Evolutionary conservation across 2,113 vertebrate species (phyloP), one percentile per base, ranked within the genome.

Genomic region (Notarius quadriscutis): DNA sequence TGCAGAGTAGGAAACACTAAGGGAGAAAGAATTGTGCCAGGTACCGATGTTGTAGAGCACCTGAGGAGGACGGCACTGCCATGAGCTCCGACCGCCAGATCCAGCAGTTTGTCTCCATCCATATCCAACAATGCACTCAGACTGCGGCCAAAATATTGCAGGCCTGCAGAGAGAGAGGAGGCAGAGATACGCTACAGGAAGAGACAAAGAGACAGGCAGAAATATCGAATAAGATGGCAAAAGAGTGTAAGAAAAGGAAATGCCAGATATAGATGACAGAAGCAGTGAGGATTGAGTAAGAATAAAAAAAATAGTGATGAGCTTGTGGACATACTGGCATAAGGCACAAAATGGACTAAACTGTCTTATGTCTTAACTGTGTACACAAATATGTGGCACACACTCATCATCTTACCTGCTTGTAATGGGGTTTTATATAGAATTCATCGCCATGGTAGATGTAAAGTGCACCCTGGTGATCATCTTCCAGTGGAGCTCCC

Each of bases 111-210:
- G 12, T 99, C 97, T 41, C 97, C 97, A 0, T 97, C 97, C 93
- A 97, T 90, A 93, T 98, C 98, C 81, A 95, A 69, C 22, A 90
- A 94, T 25, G 96, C 97, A 0, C 97, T 98, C 89, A 98, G 89
- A 71, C 98, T 99, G 86, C 97, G 96, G n/a, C 98, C 98, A 55
- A 99, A 99, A 86, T 99, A 99, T n/a, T 92, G 93, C 87, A 99
- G 96, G 9, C 92, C 83, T 0, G 93, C 89, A 0, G 94, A 95
- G 89, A 99, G 92, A 0, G 93, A 94, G 3, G 91, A 91, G 1
- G 95, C 96, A 18, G 95, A 91, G 30, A 99, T 95, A 78, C 96
- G 96, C 98, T 99, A 93, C 20, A 7, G 15, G 71, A 85, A 9
- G 57, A 72, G 50, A 34, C 57, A 89, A 27, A 58, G 34, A 55